A percentile compares a stretch with the other conserved stretches of the same genome.
Evolutionary conservation across 2,888 invertebrate genomes (phyloP).

Genomic region (Allygus modestus): DNA sequence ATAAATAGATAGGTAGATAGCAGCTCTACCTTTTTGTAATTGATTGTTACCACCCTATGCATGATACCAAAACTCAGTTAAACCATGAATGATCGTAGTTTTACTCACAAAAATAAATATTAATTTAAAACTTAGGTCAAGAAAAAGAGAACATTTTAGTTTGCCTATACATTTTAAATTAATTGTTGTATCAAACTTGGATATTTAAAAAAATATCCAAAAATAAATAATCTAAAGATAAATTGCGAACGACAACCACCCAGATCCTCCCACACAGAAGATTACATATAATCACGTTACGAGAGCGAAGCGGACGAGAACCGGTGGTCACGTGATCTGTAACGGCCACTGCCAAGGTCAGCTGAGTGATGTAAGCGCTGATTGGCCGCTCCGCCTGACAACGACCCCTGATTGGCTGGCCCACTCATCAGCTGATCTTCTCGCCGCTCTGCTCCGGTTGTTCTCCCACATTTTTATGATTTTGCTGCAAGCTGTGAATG

Average conservation of each 20-base stretch:
- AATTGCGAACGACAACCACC: background rate
- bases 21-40: too few species aligned
- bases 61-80: too few species aligned
- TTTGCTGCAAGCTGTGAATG: background rate
- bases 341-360: conserved; percentile 38
- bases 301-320: conserved; percentile 1
- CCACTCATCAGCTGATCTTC: conserved; percentile 9
- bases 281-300: background rate
- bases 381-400: conserved; percentile 15
- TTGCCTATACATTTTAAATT: too few species aligned
- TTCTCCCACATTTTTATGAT: conserved; percentile 15
- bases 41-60: too few species aligned
- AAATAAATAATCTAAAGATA: background rate
- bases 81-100: too few species aligned
- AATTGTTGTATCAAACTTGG: too few species aligned
- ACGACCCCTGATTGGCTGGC: conserved; percentile 22
- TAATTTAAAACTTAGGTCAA: too few species aligned
- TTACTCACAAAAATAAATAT: too few species aligned
- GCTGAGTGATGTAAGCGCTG: conserved; percentile 25
- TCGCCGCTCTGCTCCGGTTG: background rate
- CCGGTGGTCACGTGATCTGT: conserved; percentile 27
- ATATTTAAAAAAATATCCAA: too few species aligned
- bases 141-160: too few species aligned
- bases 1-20: too few species aligned
- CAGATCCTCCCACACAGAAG: background rate